A percentile compares a stretch with the other conserved stretches of the same genome.
Evolutionary conservation across 2,888 invertebrate genomes (phyloP).

Genomic region (Erebia aethiops): DNA sequence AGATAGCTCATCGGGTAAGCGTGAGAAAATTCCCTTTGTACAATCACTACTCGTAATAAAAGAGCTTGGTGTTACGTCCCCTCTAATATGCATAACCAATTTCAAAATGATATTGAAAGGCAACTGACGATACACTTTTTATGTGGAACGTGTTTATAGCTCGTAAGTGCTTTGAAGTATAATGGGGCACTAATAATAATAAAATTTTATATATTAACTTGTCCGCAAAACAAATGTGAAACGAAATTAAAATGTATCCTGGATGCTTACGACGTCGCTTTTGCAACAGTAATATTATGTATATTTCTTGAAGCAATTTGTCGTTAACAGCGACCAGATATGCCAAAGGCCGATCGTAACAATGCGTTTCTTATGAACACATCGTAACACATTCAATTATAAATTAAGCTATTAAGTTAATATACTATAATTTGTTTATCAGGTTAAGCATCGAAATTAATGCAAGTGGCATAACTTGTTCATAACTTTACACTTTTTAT

Average conservation of each 20-base stretch:
- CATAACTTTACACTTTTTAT: constrained; percentile 83
- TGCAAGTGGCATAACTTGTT: constrained; percentile 81
- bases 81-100: constrained; percentile 40
- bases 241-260: constrained; percentile 58
- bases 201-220: constrained; percentile 58
- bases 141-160: constrained; percentile 45
- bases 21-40: constrained; percentile 46
- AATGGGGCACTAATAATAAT: constrained; percentile 57
- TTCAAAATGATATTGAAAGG: constrained; percentile 37
- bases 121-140: constrained; percentile 33
- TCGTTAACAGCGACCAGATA: constrained; percentile 63
- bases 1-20: constrained; percentile 32
- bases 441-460: constrained; percentile 82
- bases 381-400: constrained; percentile 79
- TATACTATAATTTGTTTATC: constrained; percentile 83
- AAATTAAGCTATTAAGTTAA: constrained; percentile 83
- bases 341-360: constrained; percentile 68
- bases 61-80: constrained; percentile 36
- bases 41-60: constrained; percentile 50
- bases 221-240: constrained; percentile 52
- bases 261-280: constrained; percentile 48
- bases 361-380: constrained; percentile 73
- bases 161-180: constrained; percentile 45
- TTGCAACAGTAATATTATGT: constrained; percentile 42
- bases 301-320: constrained; percentile 65